These are phyloP conservation scores for Catharus fuscescens DNA, from an alignment of 2,113 vertebrate genomes.

Conservation along the genomic window DNA sequence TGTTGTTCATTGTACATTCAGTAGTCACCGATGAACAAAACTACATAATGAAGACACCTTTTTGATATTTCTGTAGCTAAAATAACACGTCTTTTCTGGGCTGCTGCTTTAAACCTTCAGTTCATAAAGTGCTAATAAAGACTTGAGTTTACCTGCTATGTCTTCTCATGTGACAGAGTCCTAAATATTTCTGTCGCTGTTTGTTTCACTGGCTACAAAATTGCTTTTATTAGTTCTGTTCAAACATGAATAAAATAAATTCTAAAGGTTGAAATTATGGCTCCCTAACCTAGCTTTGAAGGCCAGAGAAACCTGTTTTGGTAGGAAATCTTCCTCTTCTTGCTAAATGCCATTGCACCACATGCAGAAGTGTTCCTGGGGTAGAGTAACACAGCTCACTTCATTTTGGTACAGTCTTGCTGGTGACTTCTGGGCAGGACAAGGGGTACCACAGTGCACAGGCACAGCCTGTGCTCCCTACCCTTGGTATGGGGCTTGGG, in stretches of 20 bases:
- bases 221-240: neutral
- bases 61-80: neutral
- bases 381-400: neutral
- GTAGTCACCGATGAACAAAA: neutral
- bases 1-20: neutral
- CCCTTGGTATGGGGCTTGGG: neutral
- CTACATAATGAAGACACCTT: neutral
- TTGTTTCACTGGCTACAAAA: neutral
- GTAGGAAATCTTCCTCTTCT: neutral
- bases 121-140: neutral
- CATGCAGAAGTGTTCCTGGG: neutral
- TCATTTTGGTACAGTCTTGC: neutral
- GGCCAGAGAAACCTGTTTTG: neutral
- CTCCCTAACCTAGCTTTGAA: neutral
- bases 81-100: neutral
- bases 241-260: neutral
- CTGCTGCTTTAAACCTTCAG: neutral
- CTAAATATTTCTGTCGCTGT: neutral
- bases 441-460: too few relatives aligned
- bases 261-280: neutral
- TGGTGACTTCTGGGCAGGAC: neutral
- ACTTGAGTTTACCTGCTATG: neutral
- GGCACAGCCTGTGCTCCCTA: fast-evolving
- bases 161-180: neutral
- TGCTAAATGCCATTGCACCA: neutral